Evolutionary conservation across 2,113 vertebrate species (phyloP), one percentile per base, ranked within the genome.

Genomic region (Notothenia coriiceps): DNA sequence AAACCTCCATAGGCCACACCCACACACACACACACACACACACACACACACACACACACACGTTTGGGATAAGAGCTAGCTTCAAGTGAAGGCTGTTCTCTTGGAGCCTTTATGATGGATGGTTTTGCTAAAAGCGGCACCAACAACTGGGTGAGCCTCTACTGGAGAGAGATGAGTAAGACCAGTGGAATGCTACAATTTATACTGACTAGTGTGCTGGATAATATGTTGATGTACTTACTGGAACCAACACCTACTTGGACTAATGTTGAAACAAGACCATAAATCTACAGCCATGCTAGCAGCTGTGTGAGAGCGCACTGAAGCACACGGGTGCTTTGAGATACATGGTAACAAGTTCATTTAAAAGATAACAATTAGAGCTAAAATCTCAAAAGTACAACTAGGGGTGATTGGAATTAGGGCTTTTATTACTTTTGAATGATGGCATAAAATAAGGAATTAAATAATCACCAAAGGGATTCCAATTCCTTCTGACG

Each of bases 81-180:
- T 40, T 33, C 61, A 63, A 63, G 63, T 72, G 76, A 40, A 63
- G 20, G n/a, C 7, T 54, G 14, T 62, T n/a, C 25, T 20, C 43
- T 25, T 10, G 4, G 55, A 70, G 29, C 20, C 47, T 46, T 55
- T 65, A n/a, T 70, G 65, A 74, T 56, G 40, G 5, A 59, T 50
- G 35, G 47, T 18, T 29, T 46, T 44, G 10, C 40, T 68, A 61
- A 66, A 67, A 77, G 79, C 71, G 64, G 80, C 44, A 72, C 55
- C 47, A 70, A 20, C n/a, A 44, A 49, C 29, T 20, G 12, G 29
- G n/a, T 49, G 79, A 77, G 66, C 72, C 59, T 70, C 14, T 70
- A 33, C 18, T 64, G 66, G 18, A 18, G 15, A 75, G 46, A 50
- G 13, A 74, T 59, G 14, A 83, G 35, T 63, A 64, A 71, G 49